Percentiles rank a stretch among this genome's conserved stretches.
These are phyloP conservation scores for Ptychoptera albimana DNA, from an alignment of 2,888 invertebrate genomes.

Conservation along the genomic window DNA sequence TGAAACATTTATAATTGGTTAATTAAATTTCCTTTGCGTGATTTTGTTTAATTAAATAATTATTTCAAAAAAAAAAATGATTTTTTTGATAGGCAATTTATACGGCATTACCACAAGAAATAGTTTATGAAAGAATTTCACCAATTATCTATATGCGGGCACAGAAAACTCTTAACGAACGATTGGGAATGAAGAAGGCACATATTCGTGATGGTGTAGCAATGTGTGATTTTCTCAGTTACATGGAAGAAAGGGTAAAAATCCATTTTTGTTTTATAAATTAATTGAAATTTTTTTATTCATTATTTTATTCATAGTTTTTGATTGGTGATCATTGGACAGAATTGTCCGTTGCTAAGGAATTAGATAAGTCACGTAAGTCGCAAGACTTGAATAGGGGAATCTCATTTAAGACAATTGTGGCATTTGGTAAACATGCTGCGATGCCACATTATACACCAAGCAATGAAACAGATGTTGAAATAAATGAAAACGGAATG, in stretches of 20 bases:
- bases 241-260: conserved; percentile 49
- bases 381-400: conserved; percentile 56
- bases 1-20: no score
- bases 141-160: conserved; percentile 78
- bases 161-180: conserved; percentile 67
- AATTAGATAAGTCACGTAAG: conserved; percentile 56
- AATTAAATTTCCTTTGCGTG: no score
- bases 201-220: conserved; percentile 81
- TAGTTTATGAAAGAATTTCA: conserved; percentile 47
- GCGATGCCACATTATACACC: conserved; percentile 75
- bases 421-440: conserved; percentile 72
- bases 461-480: conserved; percentile 46
- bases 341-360: conserved; percentile 53
- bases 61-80: neutral
- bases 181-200: conserved; percentile 64
- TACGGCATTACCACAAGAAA: conserved; percentile 39
- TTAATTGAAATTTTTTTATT: neutral
- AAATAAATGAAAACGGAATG: conserved; percentile 58
- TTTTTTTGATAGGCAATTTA: conserved; percentile 33
- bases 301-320: neutral
- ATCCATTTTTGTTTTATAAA: conserved; percentile 6
- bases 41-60: no score
- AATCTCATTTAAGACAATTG: conserved; percentile 72
- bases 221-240: conserved; percentile 70
- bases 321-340: conserved; percentile 37